Conservation (phyloP, 2,888 invertebrate genomes). For the Orchesella flavescens region DNA sequence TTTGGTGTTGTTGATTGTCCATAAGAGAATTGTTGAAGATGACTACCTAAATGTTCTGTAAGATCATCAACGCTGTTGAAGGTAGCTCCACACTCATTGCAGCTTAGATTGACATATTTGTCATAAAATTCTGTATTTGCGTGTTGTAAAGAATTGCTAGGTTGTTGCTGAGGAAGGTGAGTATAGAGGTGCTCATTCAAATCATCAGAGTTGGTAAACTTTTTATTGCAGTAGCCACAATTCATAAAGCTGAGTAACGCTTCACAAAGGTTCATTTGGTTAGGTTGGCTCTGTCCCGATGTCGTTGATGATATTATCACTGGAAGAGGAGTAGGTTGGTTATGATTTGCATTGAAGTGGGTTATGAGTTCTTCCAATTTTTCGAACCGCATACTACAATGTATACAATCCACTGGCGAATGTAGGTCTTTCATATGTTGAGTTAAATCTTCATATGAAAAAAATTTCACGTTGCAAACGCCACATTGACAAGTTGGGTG, state of each 20-base stretch:
- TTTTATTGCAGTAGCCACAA: constrained; percentile 18
- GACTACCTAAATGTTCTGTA: background rate
- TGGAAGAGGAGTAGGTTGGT: background rate
- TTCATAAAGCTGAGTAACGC: background rate
- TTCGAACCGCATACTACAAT: constrained; percentile 26
- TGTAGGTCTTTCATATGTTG: constrained; percentile 50
- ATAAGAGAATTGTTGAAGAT: constrained; percentile 2
- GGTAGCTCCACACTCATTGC: background rate
- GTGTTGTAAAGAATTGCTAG: no score
- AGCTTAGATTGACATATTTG: background rate
- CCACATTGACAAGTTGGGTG: constrained; percentile 60
- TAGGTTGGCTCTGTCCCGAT: no score
- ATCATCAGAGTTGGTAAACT: constrained; percentile 19
- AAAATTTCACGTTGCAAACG: constrained; percentile 48
- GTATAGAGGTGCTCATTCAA: constrained; percentile 36
- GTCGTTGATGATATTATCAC: no score
- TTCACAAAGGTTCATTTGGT: no score
- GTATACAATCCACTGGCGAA: constrained; percentile 36
- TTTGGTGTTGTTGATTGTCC: background rate
- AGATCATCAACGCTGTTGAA: background rate
- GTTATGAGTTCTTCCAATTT: constrained; percentile 15
- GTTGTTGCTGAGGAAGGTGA: constrained; percentile 24
- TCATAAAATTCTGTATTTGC: no score
- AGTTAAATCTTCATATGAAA: constrained; percentile 50
- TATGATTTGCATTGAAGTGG: constrained; percentile 5